Evolutionary conservation across 2,888 invertebrate species (phyloP), one percentile per base, ranked within the genome.

Genomic region (Xanthia togata): DNA sequence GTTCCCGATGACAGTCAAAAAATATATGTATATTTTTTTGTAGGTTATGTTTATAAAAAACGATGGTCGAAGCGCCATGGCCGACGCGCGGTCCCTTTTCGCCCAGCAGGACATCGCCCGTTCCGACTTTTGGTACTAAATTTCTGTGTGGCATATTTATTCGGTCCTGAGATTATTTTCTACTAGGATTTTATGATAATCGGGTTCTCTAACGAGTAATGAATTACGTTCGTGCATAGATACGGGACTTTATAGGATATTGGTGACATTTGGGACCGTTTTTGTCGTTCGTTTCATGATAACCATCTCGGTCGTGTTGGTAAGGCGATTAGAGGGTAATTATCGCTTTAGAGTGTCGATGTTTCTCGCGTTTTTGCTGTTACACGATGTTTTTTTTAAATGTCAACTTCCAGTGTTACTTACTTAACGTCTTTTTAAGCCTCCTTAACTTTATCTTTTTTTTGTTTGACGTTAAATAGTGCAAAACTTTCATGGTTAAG

Each of bases 1-100:
- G 96, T 96, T 96, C 96, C 94, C 96, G 96, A 96, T 96, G 96
- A 96, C 96, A 96, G 95, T 95, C 93, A 93, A 96, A 95, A 96
- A 96, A 96, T 95, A 95, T 95, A 93, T 94, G 93, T 94, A 93
- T 91, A 91, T 93, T 95, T 95, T 94, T 95, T 93, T 90, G 85
- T 88, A 88, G 86, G 88, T 88, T 88, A 89, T 86, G 88, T 87
- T 83, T 87, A 85, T 90, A 93, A 94, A 93, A 94, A 93, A 93
- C 84, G 90, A 77, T 72, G 82, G 77, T 67, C 89, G 90, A 91
- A 96, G 96, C 96, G 96, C 96, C 96, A 94, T 84, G 92, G 77
- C 84, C 91, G 87, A 92, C 94, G 93, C 93, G 94, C 95, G 96
- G 95, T 89, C 70, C 90, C 92, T 95, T 96, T 96, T 65, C 71